These are phyloP conservation scores for Drosophila aldrichi DNA, from an alignment of 2,888 invertebrate species.

Conservation along the genomic window DNA sequence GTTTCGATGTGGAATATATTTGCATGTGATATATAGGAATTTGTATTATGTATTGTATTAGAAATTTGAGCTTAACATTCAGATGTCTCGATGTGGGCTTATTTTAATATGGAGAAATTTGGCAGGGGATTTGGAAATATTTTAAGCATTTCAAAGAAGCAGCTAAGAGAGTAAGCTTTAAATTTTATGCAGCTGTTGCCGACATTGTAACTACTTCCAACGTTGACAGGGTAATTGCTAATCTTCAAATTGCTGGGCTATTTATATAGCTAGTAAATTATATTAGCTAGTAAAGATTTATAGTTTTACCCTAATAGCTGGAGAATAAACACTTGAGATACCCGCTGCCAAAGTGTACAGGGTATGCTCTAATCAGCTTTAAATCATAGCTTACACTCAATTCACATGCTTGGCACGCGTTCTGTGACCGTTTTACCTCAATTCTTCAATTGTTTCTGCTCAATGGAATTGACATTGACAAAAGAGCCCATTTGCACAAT, in stretches of 20 bases:
- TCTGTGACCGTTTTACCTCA: slow-evolving; percentile 61
- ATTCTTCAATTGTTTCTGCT: slow-evolving; percentile 18
- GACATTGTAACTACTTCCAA: too few relatives aligned
- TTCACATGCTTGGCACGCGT: slow-evolving; percentile 58
- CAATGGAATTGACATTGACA: slow-evolving; percentile 47
- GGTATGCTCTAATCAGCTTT: background rate
- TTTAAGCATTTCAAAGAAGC: background rate
- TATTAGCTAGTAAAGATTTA: too few relatives aligned
- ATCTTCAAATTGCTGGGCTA: background rate
- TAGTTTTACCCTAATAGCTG: too few relatives aligned
- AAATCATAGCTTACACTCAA: slow-evolving; percentile 5
- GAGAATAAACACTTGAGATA: too few relatives aligned
- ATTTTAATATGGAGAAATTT: background rate
- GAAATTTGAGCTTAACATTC: background rate
- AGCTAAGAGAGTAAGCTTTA: background rate
- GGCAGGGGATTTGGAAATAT: background rate
- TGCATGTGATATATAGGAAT: background rate
- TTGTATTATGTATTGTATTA: background rate
- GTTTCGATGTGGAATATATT: background rate
- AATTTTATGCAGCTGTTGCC: background rate
- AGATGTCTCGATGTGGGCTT: background rate
- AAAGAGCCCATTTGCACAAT: slow-evolving; percentile 39
- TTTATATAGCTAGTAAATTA: too few relatives aligned
- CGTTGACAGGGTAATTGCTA: background rate
- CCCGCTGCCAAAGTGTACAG: background rate